Conservation (phyloP, 2,888 invertebrate species). For the Eupithecia inturbata region DNA sequence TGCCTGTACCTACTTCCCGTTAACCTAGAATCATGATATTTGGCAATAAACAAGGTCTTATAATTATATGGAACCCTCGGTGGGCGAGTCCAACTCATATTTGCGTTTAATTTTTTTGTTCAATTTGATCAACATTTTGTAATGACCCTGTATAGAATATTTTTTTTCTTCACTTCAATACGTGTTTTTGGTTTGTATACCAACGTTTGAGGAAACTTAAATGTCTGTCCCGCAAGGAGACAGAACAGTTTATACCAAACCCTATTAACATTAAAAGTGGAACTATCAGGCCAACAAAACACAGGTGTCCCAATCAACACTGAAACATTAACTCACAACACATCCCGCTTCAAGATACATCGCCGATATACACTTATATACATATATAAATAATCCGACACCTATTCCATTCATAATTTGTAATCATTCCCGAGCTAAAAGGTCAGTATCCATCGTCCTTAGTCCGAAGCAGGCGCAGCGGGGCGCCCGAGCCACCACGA, state of each 20-base stretch:
- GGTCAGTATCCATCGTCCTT: slow-evolving; percentile 51
- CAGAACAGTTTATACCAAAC: background rate
- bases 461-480: slow-evolving; percentile 61
- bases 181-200: background rate
- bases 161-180: background rate
- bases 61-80: too few relatives aligned
- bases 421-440: slow-evolving; percentile 48
- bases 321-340: slow-evolving; percentile 7
- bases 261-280: background rate
- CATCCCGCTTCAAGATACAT: slow-evolving; percentile 23
- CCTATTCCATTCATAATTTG: slow-evolving; percentile 48
- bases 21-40: too few relatives aligned
- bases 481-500: slow-evolving; percentile 69
- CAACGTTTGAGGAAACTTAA: background rate
- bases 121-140: too few relatives aligned
- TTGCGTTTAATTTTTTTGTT: too few relatives aligned
- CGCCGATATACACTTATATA: slow-evolving; percentile 23
- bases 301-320: background rate
- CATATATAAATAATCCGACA: slow-evolving; percentile 35
- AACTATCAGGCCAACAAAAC: background rate
- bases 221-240: background rate
- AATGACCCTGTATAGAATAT: background rate
- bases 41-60: too few relatives aligned
- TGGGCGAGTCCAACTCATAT: too few relatives aligned
- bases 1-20: too few relatives aligned